These are phyloP conservation scores for Cheilinus undulatus DNA, from an alignment of 2,113 vertebrate species.

Conservation along the genomic window DNA sequence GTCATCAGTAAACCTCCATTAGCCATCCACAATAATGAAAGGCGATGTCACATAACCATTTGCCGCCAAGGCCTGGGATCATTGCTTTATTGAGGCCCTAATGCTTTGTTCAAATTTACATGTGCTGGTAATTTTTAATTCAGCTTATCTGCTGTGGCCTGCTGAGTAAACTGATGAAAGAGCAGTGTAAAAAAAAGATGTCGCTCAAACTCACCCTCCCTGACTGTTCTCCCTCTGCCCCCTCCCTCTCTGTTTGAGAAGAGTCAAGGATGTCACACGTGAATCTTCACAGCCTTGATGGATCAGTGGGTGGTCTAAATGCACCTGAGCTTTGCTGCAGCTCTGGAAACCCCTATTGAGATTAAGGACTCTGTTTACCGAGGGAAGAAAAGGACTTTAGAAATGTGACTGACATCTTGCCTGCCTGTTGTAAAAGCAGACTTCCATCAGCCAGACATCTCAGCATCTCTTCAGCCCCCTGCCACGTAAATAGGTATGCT, in stretches of 20 bases:
- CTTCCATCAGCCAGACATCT: slow-evolving; percentile 3
- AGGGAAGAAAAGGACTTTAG: background rate
- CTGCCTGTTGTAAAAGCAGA: slow-evolving; percentile 10
- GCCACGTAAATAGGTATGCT: background rate
- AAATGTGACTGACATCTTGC: slow-evolving; percentile 31
- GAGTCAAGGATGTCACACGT: slow-evolving; percentile 23
- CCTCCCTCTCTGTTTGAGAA: slow-evolving; percentile 12
- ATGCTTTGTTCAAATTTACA: background rate
- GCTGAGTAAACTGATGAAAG: slow-evolving; percentile 5
- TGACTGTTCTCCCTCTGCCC: background rate
- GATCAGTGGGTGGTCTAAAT: slow-evolving; percentile 50
- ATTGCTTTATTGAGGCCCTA: background rate
- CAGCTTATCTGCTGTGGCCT: background rate
- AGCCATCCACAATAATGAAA: background rate
- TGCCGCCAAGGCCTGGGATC: background rate
- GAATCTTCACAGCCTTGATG: slow-evolving; percentile 30
- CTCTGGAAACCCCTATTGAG: slow-evolving; percentile 23
- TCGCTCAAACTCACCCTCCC: background rate
- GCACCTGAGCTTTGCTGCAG: slow-evolving; percentile 34
- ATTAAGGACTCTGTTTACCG: slow-evolving; percentile 47
- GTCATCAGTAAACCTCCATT: slow-evolving; percentile 3
- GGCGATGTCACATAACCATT: slow-evolving; percentile 7
- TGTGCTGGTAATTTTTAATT: slow-evolving; percentile 11
- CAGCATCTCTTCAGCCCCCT: background rate
- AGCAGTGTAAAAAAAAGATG: background rate